Base-by-base conservation (phyloP, 2,797 vertebrate species). In the Austrolebias charrua region DNA sequence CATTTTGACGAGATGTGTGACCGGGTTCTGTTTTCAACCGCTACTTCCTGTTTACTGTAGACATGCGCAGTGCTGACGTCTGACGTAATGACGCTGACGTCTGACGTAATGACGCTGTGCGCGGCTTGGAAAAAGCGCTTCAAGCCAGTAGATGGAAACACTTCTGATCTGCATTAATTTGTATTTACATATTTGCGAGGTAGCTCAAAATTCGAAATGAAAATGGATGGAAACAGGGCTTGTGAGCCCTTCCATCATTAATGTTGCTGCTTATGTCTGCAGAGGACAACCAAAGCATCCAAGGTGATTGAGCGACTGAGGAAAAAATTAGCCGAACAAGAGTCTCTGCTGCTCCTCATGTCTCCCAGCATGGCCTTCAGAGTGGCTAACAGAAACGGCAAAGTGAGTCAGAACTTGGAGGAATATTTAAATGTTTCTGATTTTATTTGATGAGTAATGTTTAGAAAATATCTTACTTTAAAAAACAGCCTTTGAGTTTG, bases 341-440 rank as follows among this genome's bases (percentile, higher is more conserved):
- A 98, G 66, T 98, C 95, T 0, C 87, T 98, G 79, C 90, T 98
- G 1, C 92, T 98, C 18, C 91, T 97, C 64, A 95, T 94, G 93
- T 98, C 96, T 0, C 96, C 96, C 40, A 96, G 88, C 88, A 97
- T 96, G 94, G 95, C 96, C 0, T 97, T 98, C 90, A 88, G 94
- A 11, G 95, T 96, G 0, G 95, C 96, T 81, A 98, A 93, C 56
- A 93, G 95, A 69, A 95, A 96, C 0, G 95, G 96, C 81, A 98
- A 98, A 93, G 96, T 98, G 82, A 90, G 92, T 74, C 55, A 20
- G 15, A 3, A 13, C 19, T 9, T 33, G 5, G 15, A 43, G 10
- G 13, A 29, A 16, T 1, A 8, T 9, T 49, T 8, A 40, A 43
- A 51, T 14, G 42, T 13, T 7, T 14, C 4, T 18, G 16, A 7